phyloP scores from a whole-genome alignment of 2,888 invertebrate species.

The Choreutis nemorana region DNA sequence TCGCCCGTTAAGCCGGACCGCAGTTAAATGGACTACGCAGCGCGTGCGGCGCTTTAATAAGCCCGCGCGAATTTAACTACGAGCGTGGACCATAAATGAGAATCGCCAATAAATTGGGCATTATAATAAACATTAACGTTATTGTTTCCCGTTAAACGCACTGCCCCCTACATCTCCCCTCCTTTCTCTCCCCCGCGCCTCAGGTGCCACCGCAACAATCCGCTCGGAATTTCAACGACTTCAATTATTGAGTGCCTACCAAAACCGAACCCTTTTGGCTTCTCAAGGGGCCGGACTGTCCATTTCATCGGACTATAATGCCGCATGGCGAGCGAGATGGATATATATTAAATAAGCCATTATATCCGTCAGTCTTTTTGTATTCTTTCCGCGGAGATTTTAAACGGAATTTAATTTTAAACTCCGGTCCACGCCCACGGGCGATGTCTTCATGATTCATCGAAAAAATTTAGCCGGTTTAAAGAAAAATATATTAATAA shows the following conservation, averaged over 20 bases:
- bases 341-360: conserved; percentile 41
- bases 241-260: conserved; percentile 62
- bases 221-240: conserved; percentile 60
- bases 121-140: conserved; percentile 62
- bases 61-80: conserved; percentile 41
- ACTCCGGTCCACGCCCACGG: conserved; percentile 14
- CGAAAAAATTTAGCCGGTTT: not conserved
- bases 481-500: too few relatives aligned
- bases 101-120: conserved; percentile 59
- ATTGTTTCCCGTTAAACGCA: conserved; percentile 50
- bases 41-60: conserved; percentile 43
- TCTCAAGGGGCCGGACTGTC: conserved; percentile 57
- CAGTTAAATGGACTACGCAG: conserved; percentile 40
- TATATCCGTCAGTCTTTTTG: conserved; percentile 26
- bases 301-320: conserved; percentile 50
- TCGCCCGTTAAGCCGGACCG: conserved; percentile 36
- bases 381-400: conserved; percentile 20
- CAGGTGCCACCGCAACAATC: conserved; percentile 54
- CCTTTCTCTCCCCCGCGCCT: conserved; percentile 13
- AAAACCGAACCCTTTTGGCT: conserved; percentile 53
- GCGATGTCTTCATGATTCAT: conserved; percentile 4
- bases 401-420: conserved; percentile 27
- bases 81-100: conserved; percentile 43
- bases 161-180: conserved; percentile 13
- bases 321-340: conserved; percentile 32